Conservation (phyloP, 1,140 invertebrate species). For the Zaprionus kolodkinae region DNA sequence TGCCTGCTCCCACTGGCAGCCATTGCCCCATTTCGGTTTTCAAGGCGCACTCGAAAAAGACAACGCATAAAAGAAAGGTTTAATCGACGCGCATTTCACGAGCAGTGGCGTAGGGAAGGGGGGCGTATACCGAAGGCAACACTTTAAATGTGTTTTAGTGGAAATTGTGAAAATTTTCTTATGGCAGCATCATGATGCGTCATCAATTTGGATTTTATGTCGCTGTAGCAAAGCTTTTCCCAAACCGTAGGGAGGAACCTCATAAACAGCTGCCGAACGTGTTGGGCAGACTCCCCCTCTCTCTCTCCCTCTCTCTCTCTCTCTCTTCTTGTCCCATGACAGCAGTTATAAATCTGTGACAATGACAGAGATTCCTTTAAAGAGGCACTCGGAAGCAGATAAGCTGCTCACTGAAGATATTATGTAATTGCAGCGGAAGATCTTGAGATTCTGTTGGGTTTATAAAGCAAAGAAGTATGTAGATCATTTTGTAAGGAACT, state of each 20-base stretch:
- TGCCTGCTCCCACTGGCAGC: not conserved
- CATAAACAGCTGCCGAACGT: slow-evolving; percentile 40
- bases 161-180: slow-evolving; percentile 64
- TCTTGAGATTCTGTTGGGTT: not conserved
- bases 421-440: not conserved
- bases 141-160: slow-evolving; percentile 71
- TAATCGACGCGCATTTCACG: slow-evolving; percentile 70
- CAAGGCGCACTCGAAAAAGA: slow-evolving; percentile 50
- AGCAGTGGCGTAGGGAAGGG: slow-evolving; percentile 5
- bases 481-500: not conserved
- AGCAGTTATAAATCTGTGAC: slow-evolving; percentile 21
- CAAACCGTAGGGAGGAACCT: not conserved
- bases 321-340: not conserved
- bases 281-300: not conserved
- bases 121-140: slow-evolving; percentile 7
- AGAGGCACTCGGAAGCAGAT: not conserved
- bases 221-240: slow-evolving; percentile 24
- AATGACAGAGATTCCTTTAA: not conserved
- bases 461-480: not conserved
- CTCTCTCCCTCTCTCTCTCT: not conserved
- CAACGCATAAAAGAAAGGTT: slow-evolving; percentile 77
- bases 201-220: slow-evolving; percentile 67
- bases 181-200: slow-evolving; percentile 58
- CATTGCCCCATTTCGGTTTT: slow-evolving; percentile 15
- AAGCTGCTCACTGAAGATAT: not conserved